phyloP scores from a whole-genome alignment of 1,140 invertebrate species.

The Pectinophora gossypiella region DNA sequence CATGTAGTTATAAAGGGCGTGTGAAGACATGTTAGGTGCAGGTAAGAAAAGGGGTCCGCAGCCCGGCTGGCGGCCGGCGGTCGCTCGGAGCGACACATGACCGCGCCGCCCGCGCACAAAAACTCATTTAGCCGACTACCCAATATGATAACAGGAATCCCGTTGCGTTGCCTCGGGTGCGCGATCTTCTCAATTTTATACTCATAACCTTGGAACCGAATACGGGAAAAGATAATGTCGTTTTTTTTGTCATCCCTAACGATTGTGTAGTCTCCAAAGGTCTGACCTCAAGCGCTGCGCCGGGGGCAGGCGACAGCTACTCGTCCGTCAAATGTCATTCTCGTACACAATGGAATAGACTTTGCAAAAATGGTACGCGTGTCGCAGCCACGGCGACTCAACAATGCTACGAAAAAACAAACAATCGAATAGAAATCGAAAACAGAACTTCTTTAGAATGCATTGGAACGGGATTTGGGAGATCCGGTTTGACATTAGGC shows the following conservation, averaged over 20 bases:
- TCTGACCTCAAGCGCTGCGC: slow-evolving; percentile 31
- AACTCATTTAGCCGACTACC: slow-evolving; percentile 61
- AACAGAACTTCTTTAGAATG: slow-evolving; percentile 65
- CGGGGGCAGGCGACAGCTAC: slow-evolving; percentile 27
- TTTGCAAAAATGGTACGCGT: slow-evolving; percentile 69
- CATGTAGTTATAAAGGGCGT: slow-evolving; percentile 21
- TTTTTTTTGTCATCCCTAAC: slow-evolving; percentile 5
- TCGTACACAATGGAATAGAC: slow-evolving; percentile 62
- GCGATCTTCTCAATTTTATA: slow-evolving; percentile 22
- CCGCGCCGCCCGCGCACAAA: slow-evolving; percentile 45
- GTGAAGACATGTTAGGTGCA: slow-evolving; percentile 33
- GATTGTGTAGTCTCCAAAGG: slow-evolving; percentile 18
- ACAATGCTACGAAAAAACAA: slow-evolving; percentile 72
- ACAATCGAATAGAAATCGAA: slow-evolving; percentile 73
- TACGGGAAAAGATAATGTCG: neutral
- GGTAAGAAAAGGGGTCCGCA: slow-evolving; percentile 40
- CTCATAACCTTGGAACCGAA: slow-evolving; percentile 11
- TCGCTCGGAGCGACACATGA: slow-evolving; percentile 60
- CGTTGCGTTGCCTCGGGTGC: slow-evolving; percentile 60
- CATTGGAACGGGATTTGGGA: slow-evolving; percentile 71
- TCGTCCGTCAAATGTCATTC: slow-evolving; percentile 68
- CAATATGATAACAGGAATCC: slow-evolving; percentile 69
- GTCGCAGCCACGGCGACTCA: slow-evolving; percentile 46
- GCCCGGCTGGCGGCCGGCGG: slow-evolving; percentile 43
- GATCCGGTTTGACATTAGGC: slow-evolving; percentile 69